Evolutionary conservation across 2,888 invertebrate species (phyloP).

Genomic region (Tetragnatha montana): DNA sequence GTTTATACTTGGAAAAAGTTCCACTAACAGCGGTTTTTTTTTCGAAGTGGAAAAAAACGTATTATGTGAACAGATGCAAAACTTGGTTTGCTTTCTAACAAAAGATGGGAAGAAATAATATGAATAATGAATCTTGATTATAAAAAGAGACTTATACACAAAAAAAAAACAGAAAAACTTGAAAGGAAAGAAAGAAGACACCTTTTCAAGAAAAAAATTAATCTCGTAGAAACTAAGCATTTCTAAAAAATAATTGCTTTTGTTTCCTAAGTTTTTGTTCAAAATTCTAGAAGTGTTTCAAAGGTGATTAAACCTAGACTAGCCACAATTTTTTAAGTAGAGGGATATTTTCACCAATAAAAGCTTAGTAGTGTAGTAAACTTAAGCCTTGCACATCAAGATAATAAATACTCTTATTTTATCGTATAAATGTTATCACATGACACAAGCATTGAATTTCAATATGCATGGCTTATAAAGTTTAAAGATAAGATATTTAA

Average conservation of each 20-base stretch:
- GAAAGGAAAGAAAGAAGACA: not conserved
- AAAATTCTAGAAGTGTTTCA: too few relatives aligned
- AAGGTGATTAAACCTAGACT: too few relatives aligned
- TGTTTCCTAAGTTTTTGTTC: not conserved
- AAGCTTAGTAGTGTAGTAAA: too few relatives aligned
- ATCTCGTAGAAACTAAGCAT: not conserved
- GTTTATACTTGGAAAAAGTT: not conserved
- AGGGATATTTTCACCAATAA: too few relatives aligned
- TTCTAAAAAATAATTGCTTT: not conserved
- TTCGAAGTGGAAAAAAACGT: not conserved
- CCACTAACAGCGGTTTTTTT: not conserved
- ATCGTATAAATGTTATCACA: too few relatives aligned
- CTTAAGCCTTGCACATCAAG: too few relatives aligned
- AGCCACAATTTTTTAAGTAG: too few relatives aligned
- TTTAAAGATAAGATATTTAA: too few relatives aligned
- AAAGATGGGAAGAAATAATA: not conserved
- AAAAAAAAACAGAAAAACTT: not conserved
- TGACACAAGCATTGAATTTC: too few relatives aligned
- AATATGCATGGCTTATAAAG: too few relatives aligned
- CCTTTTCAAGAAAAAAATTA: not conserved
- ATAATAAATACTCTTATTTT: too few relatives aligned
- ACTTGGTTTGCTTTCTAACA: not conserved
- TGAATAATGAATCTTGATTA: not conserved
- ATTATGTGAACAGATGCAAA: not conserved
- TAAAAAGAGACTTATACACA: not conserved